phyloP scores from a whole-genome alignment of 2,888 invertebrate species.

The Stenichneumon culpator region DNA sequence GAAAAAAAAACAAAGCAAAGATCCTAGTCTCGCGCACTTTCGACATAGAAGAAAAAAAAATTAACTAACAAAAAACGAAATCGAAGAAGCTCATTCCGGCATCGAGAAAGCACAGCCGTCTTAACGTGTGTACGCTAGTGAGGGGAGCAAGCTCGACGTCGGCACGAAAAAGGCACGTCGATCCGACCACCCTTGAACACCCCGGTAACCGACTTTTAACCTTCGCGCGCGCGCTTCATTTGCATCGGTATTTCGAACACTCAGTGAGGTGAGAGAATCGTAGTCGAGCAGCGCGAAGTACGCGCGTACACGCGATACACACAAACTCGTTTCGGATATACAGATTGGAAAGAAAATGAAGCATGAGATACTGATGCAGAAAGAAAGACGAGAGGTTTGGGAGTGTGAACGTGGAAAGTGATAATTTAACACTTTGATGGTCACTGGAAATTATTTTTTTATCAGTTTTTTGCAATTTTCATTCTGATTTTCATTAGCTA shows the following conservation, averaged over 20 bases:
- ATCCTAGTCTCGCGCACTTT: constrained; percentile 56
- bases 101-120: constrained; percentile 45
- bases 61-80: constrained; percentile 18
- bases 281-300: constrained; percentile 39
- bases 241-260: constrained; percentile 49
- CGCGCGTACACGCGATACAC: constrained; percentile 45
- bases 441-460: neutral
- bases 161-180: constrained; percentile 38
- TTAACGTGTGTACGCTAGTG: constrained; percentile 45
- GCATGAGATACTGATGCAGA: neutral
- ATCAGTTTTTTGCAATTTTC: neutral
- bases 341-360: constrained; percentile 4
- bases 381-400: neutral
- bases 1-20: constrained; percentile 25
- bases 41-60: constrained; percentile 14
- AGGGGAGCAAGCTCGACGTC: constrained; percentile 45
- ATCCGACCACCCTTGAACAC: constrained; percentile 13
- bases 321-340: constrained; percentile 34
- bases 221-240: constrained; percentile 30
- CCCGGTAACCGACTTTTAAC: constrained; percentile 48
- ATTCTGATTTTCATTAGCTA: neutral
- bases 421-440: constrained; percentile 6
- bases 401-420: neutral
- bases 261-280: constrained; percentile 53
- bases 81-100: constrained; percentile 54